phyloP scores from a whole-genome alignment of 2,888 invertebrate genomes.

The Resseliella maxima region DNA sequence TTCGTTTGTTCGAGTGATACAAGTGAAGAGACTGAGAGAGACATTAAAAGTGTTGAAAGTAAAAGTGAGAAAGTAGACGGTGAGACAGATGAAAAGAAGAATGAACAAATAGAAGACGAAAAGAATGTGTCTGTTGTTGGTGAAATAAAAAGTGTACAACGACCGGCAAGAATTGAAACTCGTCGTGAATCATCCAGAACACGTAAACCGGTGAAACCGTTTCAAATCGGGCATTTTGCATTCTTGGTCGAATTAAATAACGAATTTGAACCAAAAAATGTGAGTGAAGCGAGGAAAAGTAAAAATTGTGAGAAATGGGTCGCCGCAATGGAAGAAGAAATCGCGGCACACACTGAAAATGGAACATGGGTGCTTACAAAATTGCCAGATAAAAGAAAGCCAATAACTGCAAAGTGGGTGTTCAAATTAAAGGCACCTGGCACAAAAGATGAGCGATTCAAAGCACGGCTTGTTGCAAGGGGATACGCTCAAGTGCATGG shows the following conservation, averaged over 20 bases:
- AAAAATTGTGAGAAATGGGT: neutral
- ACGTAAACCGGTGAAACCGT: neutral
- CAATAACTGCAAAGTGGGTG: neutral
- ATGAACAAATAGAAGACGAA: neutral
- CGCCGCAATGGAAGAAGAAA: slow-evolving; percentile 3
- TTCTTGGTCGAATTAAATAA: neutral
- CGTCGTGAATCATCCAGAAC: neutral
- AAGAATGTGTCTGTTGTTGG: neutral
- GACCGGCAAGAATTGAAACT: neutral
- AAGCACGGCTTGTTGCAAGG: neutral
- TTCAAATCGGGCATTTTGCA: neutral
- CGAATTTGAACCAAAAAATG: neutral
- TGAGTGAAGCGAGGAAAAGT: neutral
- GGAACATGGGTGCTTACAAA: neutral
- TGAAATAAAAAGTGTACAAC: neutral
- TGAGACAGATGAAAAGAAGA: neutral
- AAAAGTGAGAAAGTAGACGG: neutral
- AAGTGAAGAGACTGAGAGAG: neutral
- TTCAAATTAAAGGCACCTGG: neutral
- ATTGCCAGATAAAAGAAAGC: neutral
- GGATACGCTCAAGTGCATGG: slow-evolving; percentile 4
- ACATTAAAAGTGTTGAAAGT: neutral
- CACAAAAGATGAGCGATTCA: neutral
- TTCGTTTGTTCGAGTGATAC: neutral
- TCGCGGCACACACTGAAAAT: neutral